Evolutionary conservation across 2,797 vertebrate species (phyloP), one percentile per base, ranked within the genome.

Genomic region (Megaceryle alcyon): DNA sequence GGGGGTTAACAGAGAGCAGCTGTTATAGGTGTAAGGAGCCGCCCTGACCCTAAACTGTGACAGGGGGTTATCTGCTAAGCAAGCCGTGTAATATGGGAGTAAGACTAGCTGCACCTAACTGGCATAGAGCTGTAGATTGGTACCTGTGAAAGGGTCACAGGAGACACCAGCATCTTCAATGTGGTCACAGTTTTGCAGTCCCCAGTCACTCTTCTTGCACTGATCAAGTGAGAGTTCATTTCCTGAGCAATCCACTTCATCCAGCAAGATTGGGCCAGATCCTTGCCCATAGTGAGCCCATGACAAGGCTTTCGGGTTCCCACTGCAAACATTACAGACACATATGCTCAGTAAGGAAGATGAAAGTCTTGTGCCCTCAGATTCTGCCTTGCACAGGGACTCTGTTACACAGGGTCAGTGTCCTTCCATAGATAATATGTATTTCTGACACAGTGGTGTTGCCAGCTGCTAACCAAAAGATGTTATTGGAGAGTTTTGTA

Each of bases 151-250:
- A 76, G 96, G 96, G 86, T 97, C 84, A 97, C 99, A 99, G 92
- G 98, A 98, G 69, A 99, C 98, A 2, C 99, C 98, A 10, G 99
- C 99, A 0, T 99, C 99, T 96, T 99, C 99, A 87, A 99, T 99
- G 97, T 99, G 99, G 96, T 99, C 99, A 82, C 99, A 99, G 97
- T 99, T 99, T 97, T 99, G 99, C 90, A 99, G 98, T 96, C 98
- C 98, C 99, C 99, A 99, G 96, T 98, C 98, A 5, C 98, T 97
- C 76, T 99, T 99, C 88, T 98, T 98, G 96, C 99, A 99, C 83
- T 98, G 98, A 88, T 99, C 99, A 94, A 99, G 97, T 48, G 98
- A 98, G 21, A 98, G 97, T 94, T 99, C 99, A 6, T 99, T 99
- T 59, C 99, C 99, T 7, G 98, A 96, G 94, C 99, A 99, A 90